Conservation (phyloP, 2,113 vertebrate species). For the Paraplagusia blochii region DNA sequence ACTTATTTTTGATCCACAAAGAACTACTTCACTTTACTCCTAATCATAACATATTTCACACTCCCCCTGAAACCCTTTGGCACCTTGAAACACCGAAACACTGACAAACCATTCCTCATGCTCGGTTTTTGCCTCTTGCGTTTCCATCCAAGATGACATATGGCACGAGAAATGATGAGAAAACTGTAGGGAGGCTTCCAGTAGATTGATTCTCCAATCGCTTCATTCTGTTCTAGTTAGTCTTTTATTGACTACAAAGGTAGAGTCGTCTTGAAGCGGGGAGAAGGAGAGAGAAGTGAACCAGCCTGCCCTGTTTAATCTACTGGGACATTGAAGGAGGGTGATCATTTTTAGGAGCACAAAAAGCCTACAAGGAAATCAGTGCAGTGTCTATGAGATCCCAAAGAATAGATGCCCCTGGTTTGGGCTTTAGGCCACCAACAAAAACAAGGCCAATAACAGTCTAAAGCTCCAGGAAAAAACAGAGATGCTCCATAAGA, state of each 20-base stretch:
- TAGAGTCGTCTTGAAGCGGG: conserved; percentile 82
- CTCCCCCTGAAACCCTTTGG: conserved; percentile 74
- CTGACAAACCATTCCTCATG: conserved; percentile 60
- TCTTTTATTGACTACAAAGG: conserved; percentile 99
- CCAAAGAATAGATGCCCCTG: conserved; percentile 88
- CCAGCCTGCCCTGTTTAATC: conserved; percentile 93
- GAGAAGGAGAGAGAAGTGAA: conserved; percentile 82
- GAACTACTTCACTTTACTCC: conserved; percentile 56
- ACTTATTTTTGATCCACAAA: conserved; percentile 37
- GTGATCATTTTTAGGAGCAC: conserved; percentile 97
- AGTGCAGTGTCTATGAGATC: conserved; percentile 84
- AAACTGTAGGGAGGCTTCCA: conserved; percentile 97
- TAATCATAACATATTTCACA: conserved; percentile 81
- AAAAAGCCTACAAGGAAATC: conserved; percentile 97
- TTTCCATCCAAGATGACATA: conserved; percentile 93
- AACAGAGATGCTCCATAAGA: conserved; percentile 40
- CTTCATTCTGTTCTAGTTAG: conserved; percentile 98
- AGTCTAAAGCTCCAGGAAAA: conserved; percentile 81
- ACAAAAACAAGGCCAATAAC: conserved; percentile 88
- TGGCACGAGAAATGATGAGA: conserved; percentile 94
- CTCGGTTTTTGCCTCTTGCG: conserved; percentile 83
- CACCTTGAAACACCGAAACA: conserved; percentile 88
- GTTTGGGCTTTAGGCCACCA: conserved; percentile 86
- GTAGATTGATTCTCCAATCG: conserved; percentile 98
- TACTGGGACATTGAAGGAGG: conserved; percentile 89